phyloP scores from a whole-genome alignment of 37 sponge, comb jelly and placozoan species.

The Dysidea cf. avara region DNA sequence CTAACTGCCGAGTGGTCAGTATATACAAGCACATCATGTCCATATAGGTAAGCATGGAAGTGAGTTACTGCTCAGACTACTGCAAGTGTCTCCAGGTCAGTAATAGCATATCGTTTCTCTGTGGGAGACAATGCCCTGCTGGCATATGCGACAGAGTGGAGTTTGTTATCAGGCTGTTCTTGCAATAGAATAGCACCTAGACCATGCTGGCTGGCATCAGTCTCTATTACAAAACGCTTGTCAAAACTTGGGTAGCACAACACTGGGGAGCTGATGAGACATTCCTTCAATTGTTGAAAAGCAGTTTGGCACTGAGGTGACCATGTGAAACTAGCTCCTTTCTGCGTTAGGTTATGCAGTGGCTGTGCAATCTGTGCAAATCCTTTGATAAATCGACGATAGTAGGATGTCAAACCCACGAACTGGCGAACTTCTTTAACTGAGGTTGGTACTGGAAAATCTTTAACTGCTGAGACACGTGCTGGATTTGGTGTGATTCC shows the following conservation, averaged over 20 bases:
- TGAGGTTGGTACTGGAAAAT: too few relatives aligned
- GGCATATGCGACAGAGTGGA: constrained; percentile 56
- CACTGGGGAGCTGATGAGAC: constrained; percentile 20
- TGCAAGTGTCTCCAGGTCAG: constrained; percentile 70
- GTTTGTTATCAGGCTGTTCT: constrained; percentile 1
- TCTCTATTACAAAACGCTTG: constrained; percentile 47
- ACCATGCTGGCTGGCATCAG: constrained; percentile 41
- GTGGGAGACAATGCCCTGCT: constrained; percentile 41
- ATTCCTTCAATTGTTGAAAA: constrained; percentile 5
- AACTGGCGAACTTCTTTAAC: too few relatives aligned
- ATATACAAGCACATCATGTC: constrained; percentile 28
- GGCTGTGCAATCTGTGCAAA: too few relatives aligned
- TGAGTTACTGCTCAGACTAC: constrained; percentile 58
- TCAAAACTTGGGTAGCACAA: constrained; percentile 35
- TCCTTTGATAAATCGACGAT: too few relatives aligned
- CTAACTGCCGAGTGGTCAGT: constrained; percentile 68
- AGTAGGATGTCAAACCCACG: too few relatives aligned
- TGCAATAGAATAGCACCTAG: constrained; percentile 51
- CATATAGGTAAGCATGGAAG: constrained; percentile 51
- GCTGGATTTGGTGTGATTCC: too few relatives aligned
- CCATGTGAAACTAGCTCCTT: too few relatives aligned
- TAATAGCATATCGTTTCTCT: constrained; percentile 54
- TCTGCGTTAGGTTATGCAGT: too few relatives aligned
- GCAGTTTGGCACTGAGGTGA: constrained; percentile 2
- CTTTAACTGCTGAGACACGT: too few relatives aligned